Conservation (phyloP, 2,888 invertebrate species). For the Auanema sp. region DNA sequence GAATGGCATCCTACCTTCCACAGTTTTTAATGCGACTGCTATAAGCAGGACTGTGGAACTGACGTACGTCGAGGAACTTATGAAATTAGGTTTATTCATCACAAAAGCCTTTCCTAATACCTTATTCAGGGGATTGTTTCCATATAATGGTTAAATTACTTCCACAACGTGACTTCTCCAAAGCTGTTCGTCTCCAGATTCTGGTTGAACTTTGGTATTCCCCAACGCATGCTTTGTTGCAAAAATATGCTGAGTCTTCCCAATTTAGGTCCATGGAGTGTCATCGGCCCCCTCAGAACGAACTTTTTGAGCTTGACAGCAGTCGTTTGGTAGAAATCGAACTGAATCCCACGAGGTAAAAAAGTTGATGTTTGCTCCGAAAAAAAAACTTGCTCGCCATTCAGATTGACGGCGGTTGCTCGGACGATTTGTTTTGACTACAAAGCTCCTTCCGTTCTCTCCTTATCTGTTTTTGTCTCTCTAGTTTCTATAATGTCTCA, state of each 20-base stretch:
- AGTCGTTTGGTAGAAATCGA: constrained; percentile 17
- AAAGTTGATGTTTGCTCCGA: no score
- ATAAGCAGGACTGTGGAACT: constrained; percentile 34
- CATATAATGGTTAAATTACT: constrained; percentile 24
- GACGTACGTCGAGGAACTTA: constrained; percentile 27
- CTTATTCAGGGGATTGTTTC: constrained; percentile 31
- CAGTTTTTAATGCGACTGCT: constrained; percentile 10
- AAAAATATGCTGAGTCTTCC: neutral
- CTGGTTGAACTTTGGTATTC: constrained; percentile 33
- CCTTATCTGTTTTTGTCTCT: constrained; percentile 38
- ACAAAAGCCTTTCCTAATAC: neutral
- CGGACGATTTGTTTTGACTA: constrained; percentile 48
- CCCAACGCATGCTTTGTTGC: neutral
- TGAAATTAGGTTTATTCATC: constrained; percentile 25
- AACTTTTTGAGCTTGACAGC: constrained; percentile 15
- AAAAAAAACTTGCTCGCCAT: neutral
- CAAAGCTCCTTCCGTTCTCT: constrained; percentile 38
- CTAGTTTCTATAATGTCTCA: constrained; percentile 36
- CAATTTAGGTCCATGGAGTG: constrained; percentile 33
- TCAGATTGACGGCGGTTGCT: constrained; percentile 24
- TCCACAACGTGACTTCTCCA: constrained; percentile 22
- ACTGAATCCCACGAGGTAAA: constrained; percentile 18
- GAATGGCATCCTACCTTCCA: constrained; percentile 7
- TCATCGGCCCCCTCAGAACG: constrained; percentile 26
- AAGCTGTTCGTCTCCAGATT: constrained; percentile 20